A percentile compares a stretch with the other conserved stretches of the same genome.
Evolutionary conservation across 2,888 invertebrate genomes (phyloP).

Genomic region (Boloria selene): DNA sequence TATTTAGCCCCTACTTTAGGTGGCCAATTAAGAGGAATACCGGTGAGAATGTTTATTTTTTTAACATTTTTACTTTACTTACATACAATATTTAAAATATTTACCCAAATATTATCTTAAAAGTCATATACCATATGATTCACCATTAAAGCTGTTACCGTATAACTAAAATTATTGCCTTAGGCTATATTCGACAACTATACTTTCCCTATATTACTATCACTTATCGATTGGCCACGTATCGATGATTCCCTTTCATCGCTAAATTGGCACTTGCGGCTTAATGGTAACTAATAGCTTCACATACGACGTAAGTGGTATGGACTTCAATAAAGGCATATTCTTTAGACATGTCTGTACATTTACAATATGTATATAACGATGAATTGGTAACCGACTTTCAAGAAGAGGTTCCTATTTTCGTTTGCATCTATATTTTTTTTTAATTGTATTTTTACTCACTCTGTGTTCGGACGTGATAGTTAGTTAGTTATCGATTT

Average conservation of each 20-base stretch:
- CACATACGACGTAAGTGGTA: not conserved
- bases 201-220: constrained; percentile 19
- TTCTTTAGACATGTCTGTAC: too few relatives aligned
- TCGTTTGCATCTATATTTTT: too few relatives aligned
- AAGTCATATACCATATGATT: not conserved
- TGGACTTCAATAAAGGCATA: not conserved
- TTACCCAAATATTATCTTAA: not conserved
- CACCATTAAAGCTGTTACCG: constrained; percentile 5
- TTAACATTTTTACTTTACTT: not conserved
- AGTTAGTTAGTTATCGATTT: too few relatives aligned
- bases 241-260: constrained; percentile 33
- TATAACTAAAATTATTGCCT: constrained; percentile 9
- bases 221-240: constrained; percentile 39
- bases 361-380: too few relatives aligned
- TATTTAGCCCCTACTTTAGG: too few relatives aligned
- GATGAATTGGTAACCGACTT: too few relatives aligned
- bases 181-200: constrained; percentile 3
- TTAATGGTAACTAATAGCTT: constrained; percentile 3
- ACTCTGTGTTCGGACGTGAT: too few relatives aligned
- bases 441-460: too few relatives aligned
- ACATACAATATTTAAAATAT: not conserved
- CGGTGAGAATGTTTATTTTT: too few relatives aligned
- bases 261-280: constrained; percentile 31
- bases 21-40: too few relatives aligned
- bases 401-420: too few relatives aligned